Evolutionary conservation across 2,888 invertebrate genomes (phyloP).

Genomic region (Cephus pulcher): DNA sequence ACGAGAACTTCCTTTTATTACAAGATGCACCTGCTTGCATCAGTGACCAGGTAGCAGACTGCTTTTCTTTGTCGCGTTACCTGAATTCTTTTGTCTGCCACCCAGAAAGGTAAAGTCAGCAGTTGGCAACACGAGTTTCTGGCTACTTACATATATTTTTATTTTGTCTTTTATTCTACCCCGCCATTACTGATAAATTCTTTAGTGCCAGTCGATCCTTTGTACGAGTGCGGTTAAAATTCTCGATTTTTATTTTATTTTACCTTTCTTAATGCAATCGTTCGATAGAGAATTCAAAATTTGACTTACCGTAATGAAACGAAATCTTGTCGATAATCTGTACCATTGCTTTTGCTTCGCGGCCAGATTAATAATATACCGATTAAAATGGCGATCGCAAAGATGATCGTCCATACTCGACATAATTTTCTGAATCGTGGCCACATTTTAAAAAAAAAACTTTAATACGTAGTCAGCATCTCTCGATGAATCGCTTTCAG

Average conservation of each 20-base stretch:
- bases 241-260: neutral
- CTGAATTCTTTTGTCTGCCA: slow-evolving; percentile 1
- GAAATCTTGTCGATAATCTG: slow-evolving; percentile 38
- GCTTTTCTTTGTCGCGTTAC: neutral
- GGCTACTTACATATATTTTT: neutral
- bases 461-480: neutral
- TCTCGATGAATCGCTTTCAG: neutral
- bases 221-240: slow-evolving; percentile 16
- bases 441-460: slow-evolving; percentile 44
- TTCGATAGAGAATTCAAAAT: neutral
- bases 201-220: neutral
- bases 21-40: neutral
- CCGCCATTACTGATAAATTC: neutral
- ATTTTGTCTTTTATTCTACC: neutral
- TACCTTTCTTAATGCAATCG: neutral
- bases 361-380: slow-evolving; percentile 53
- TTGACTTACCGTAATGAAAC: slow-evolving; percentile 40
- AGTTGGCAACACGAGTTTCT: neutral
- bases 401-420: slow-evolving; percentile 47
- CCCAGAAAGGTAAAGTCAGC: neutral
- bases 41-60: neutral
- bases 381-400: slow-evolving; percentile 38
- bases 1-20: neutral
- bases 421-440: slow-evolving; percentile 53
- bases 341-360: slow-evolving; percentile 33